These are phyloP conservation scores for Fringilla coelebs DNA, from an alignment of 2,797 vertebrate species.

Conservation along the genomic window DNA sequence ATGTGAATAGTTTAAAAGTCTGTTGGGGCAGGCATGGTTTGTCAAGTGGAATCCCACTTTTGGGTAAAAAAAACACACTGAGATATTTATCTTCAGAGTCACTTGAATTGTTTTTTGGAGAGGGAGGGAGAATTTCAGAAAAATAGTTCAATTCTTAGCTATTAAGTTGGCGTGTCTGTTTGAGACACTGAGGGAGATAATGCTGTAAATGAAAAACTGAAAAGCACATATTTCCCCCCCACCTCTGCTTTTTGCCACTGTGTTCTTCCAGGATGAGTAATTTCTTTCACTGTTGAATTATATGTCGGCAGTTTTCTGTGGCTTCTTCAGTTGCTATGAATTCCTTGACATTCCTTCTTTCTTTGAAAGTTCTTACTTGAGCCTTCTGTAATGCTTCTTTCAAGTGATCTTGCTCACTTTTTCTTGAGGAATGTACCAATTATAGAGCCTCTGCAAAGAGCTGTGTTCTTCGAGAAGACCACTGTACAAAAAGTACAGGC, in stretches of 20 bases:
- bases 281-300: not conserved
- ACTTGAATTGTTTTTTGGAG: not conserved
- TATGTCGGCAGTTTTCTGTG: not conserved
- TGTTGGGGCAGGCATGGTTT: not conserved
- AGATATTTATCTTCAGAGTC: not conserved
- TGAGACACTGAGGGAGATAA: not conserved
- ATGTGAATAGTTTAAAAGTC: not conserved
- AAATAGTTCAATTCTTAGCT: not conserved
- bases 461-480: not conserved
- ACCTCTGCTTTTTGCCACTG: not conserved
- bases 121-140: not conserved
- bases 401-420: not conserved
- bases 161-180: not conserved
- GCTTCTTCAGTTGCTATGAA: not conserved
- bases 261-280: not conserved
- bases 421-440: not conserved
- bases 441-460: not conserved
- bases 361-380: not conserved
- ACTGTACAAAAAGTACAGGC: not conserved
- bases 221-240: not conserved
- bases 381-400: not conserved
- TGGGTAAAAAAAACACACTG: not conserved
- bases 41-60: not conserved
- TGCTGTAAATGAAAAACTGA: not conserved
- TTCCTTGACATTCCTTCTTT: not conserved